Evolutionary conservation across 2,113 vertebrate genomes (phyloP), one percentile per base, ranked within the genome.

Genomic region (Bubo blakistoni): DNA sequence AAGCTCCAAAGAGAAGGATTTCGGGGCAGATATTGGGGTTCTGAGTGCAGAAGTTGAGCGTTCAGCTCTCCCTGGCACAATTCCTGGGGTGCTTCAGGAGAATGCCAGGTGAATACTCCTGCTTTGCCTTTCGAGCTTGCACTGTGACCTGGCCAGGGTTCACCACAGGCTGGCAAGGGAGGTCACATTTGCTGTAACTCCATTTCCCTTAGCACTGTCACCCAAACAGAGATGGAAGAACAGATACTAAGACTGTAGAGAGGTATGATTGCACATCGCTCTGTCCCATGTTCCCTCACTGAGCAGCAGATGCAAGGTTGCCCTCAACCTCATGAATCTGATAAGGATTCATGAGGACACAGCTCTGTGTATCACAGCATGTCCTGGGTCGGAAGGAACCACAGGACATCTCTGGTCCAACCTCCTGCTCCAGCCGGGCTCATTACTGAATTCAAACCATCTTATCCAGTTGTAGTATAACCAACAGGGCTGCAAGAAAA

Each of bases 241-340:
- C 19, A 69, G 62, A 25, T 15, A 26, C 25, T 32, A 7, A 40
- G 21, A 14, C 15, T 19, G 34, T 2, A 34, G 34, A 29, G 58
- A 44, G 9, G 18, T 18, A 4, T 51, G 27, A n/a, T 27, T 24
- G 24, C 72, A 29, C 47, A 7, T 30, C 46, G 36, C 16, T 70
- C 47, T 47, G 25, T 34, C 44, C 30, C 6, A 1, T 20, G 21
- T 67, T 66, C 16, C 13, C 18, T 36, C 2, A 0, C 3, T 55
- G n/a, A 71, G 25, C 42, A 87, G 16, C n/a, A 78, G 34, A 7
- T n/a, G 22, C 30, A 74, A 74, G 25, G 36, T 5, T 4, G 7
- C 19, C 18, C n/a, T 42, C 29, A 61, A 40, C 11, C 34, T 58
- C 34, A 11, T 4, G 8, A 32, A 51, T 42, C 32, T 70, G n/a